Conservation (phyloP, 2,888 invertebrate species). For the Sinotaia quadrata region DNA sequence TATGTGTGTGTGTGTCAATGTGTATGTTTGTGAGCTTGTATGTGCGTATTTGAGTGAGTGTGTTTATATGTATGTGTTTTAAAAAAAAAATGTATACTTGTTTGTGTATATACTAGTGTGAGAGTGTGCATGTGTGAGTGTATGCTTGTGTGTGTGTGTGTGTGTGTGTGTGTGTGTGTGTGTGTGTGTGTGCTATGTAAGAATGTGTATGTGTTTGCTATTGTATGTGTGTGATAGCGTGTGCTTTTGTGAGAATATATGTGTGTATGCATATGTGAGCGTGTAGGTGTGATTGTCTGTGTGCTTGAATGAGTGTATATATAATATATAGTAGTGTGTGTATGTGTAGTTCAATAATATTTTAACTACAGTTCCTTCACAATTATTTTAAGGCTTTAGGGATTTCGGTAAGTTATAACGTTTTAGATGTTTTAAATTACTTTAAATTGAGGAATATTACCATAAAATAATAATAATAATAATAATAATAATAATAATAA, state of each 20-base stretch:
- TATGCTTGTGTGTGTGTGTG: neutral
- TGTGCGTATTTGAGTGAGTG: neutral
- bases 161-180: slow-evolving; percentile 8
- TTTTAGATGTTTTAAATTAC: too few relatives aligned
- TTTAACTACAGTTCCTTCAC: too few relatives aligned
- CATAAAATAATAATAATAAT: too few relatives aligned
- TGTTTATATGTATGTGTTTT: too few relatives aligned
- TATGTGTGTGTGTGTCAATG: too few relatives aligned
- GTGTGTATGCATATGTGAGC: neutral
- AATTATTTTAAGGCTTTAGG: too few relatives aligned
- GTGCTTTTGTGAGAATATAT: neutral
- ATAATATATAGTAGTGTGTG: too few relatives aligned
- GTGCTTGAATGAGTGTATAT: slow-evolving; percentile 9
- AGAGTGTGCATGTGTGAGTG: neutral
- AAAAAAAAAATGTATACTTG: too few relatives aligned
- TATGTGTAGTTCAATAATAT: neutral
- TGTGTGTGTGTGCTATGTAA: neutral
- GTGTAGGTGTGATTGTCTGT: neutral
- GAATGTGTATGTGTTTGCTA: neutral
- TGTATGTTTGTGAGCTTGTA: neutral
- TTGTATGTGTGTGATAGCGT: neutral
- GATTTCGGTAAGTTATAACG: too few relatives aligned
- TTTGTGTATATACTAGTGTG: too few relatives aligned
- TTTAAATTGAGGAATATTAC: too few relatives aligned
- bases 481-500: too few relatives aligned